Evolutionary conservation across 2,888 invertebrate genomes (phyloP).

Genomic region (Parasteatoda lunata): DNA sequence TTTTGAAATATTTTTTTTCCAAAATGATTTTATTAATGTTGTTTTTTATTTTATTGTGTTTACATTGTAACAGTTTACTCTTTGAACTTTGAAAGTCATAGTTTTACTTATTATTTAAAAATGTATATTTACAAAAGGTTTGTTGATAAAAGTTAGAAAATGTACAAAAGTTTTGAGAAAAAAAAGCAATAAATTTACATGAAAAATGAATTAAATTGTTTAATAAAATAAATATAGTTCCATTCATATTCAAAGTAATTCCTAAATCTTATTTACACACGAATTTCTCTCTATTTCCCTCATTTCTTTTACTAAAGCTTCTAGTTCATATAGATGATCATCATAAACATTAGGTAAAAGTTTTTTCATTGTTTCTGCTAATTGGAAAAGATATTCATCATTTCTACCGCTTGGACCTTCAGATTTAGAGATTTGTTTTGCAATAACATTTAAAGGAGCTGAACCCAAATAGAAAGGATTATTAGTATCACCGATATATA

Average conservation of each 20-base stretch:
- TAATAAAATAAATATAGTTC: background rate
- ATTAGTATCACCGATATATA: slow-evolving; percentile 87
- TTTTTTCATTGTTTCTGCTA: slow-evolving; percentile 85
- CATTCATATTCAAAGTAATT: background rate
- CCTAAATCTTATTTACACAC: background rate
- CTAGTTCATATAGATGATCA: slow-evolving; percentile 81
- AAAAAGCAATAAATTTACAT: background rate
- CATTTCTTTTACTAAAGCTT: slow-evolving; percentile 62
- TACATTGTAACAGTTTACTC: too few species aligned
- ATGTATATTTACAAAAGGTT: background rate
- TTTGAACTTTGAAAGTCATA: too few species aligned
- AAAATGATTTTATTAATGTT: too few species aligned
- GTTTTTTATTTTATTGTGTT: too few species aligned
- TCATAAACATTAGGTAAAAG: slow-evolving; percentile 84
- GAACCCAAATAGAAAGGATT: slow-evolving; percentile 88
- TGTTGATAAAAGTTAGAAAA: background rate
- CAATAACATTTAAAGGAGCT: slow-evolving; percentile 85
- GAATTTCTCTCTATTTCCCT: slow-evolving; percentile 6
- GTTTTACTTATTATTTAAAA: too few species aligned
- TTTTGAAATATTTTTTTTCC: too few species aligned
- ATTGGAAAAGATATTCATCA: slow-evolving; percentile 90
- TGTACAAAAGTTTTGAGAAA: background rate
- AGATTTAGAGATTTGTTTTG: slow-evolving; percentile 83
- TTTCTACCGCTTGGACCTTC: slow-evolving; percentile 91
- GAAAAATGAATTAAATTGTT: background rate